phyloP scores from a whole-genome alignment of 2,797 vertebrate genomes.

The Malurus splendens region DNA sequence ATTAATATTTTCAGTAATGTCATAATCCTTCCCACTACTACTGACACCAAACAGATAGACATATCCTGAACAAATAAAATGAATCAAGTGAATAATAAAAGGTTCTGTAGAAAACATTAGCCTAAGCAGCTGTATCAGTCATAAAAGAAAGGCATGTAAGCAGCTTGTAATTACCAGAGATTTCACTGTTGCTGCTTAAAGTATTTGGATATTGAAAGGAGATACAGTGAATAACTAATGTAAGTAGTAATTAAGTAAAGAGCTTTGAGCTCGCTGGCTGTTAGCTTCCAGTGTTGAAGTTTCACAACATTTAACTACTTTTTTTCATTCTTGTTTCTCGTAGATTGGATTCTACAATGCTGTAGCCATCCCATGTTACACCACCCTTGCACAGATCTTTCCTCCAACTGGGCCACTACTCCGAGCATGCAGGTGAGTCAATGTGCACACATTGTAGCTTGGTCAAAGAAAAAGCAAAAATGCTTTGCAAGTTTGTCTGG shows the following conservation, averaged over 20 bases:
- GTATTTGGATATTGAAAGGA: not conserved
- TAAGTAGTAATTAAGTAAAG: not conserved
- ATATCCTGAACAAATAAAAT: not conserved
- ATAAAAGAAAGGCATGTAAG: not conserved
- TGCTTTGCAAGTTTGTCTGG: not conserved
- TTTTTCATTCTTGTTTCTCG: not conserved
- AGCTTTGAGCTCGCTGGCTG: not conserved
- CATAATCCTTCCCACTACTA: not conserved
- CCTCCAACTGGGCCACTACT: conserved; percentile 87
- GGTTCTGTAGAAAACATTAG: not conserved
- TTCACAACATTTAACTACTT: not conserved
- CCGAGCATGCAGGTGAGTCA: conserved; percentile 86
- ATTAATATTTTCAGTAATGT: not conserved
- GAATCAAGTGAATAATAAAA: not conserved
- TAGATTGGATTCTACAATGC: conserved; percentile 97
- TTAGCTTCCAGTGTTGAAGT: not conserved
- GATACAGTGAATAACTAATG: not conserved
- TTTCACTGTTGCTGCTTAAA: not conserved
- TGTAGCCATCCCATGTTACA: conserved; percentile 94
- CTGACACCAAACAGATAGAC: not conserved
- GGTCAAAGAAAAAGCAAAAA: not conserved
- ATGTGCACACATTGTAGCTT: rapidly evolving
- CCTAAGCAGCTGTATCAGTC: not conserved
- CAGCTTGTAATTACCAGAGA: not conserved
- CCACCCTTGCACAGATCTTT: conserved; percentile 87